These are phyloP conservation scores for Hypotaenidia okinawae DNA, from an alignment of 2,797 vertebrate species.

Conservation along the genomic window DNA sequence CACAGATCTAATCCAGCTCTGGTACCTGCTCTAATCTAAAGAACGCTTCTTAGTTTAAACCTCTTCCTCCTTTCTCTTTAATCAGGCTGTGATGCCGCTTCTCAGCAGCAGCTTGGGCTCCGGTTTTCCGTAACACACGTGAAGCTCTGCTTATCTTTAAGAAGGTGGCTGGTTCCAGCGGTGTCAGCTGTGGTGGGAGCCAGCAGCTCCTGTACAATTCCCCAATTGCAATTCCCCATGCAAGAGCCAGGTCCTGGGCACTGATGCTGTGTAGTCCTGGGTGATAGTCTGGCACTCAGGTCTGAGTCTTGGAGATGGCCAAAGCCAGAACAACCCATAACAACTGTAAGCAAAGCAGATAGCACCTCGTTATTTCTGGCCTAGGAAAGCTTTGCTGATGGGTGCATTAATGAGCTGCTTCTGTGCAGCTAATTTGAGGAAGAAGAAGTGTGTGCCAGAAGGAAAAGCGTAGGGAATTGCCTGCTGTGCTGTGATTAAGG, in stretches of 20 bases:
- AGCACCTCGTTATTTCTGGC: not conserved
- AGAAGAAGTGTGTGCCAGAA: not conserved
- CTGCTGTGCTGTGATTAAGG: not conserved
- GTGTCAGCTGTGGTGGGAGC: not conserved
- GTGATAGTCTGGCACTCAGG: not conserved
- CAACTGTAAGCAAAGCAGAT: fast-evolving
- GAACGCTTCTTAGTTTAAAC: not conserved
- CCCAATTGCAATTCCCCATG: no score
- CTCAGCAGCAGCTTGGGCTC: not conserved
- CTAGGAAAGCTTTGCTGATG: not conserved
- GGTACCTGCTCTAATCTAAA: not conserved
- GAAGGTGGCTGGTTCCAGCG: not conserved
- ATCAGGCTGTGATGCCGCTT: not conserved
- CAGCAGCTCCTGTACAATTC: not conserved
- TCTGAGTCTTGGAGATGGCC: not conserved
- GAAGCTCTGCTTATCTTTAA: not conserved
- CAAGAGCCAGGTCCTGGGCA: not conserved
- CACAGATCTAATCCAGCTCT: not conserved
- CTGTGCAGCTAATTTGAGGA: not conserved
- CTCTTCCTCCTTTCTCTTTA: not conserved
- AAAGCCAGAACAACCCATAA: not conserved
- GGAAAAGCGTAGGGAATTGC: not conserved
- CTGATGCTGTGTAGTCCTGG: fast-evolving
- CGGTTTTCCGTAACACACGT: fast-evolving
- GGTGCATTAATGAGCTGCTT: not conserved